A percentile compares a stretch with the other conserved stretches of the same genome.
Evolutionary conservation across 53 echinoderm and acorn worm species (phyloP).

Genomic region (Patiria pectinifera): DNA sequence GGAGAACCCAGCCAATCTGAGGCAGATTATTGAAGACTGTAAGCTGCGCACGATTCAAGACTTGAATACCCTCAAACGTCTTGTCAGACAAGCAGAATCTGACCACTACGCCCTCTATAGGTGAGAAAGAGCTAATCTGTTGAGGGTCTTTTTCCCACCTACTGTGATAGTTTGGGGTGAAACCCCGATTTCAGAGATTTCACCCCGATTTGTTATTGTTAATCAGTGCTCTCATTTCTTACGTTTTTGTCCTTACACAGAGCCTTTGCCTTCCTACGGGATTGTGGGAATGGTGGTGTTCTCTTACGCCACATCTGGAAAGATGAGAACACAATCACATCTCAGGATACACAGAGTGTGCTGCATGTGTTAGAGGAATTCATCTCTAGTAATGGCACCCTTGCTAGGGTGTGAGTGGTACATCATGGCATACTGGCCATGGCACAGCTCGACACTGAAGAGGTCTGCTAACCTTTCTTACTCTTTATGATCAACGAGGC

Average conservation of each 20-base stretch:
- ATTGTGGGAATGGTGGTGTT: constrained; percentile 92
- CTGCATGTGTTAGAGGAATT: constrained; percentile 89
- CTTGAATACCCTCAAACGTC: constrained; percentile 91
- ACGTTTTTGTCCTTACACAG: constrained; percentile 44
- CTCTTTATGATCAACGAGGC: neutral
- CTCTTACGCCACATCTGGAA: constrained; percentile 92
- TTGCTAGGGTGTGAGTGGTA: neutral
- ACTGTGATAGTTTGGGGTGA: too few relatives aligned
- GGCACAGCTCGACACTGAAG: neutral
- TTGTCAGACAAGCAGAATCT: constrained; percentile 92
- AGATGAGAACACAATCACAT: constrained; percentile 86
- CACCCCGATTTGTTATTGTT: too few relatives aligned
- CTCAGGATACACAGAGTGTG: constrained; percentile 92
- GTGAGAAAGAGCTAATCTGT: constrained; percentile 38
- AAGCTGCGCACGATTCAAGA: constrained; percentile 98
- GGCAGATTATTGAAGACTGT: constrained; percentile 97
- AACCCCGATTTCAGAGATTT: too few relatives aligned
- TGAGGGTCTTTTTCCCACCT: too few relatives aligned
- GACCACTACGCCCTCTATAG: constrained; percentile 99
- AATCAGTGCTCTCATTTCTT: neutral
- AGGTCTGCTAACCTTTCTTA: neutral
- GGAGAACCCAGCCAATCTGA: constrained; percentile 77
- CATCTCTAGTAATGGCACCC: constrained; percentile 72
- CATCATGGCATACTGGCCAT: too few relatives aligned
- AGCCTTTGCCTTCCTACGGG: constrained; percentile 85